phyloP scores from a whole-genome alignment of 23 tunicate species.

The Trididemnum miniatum region DNA sequence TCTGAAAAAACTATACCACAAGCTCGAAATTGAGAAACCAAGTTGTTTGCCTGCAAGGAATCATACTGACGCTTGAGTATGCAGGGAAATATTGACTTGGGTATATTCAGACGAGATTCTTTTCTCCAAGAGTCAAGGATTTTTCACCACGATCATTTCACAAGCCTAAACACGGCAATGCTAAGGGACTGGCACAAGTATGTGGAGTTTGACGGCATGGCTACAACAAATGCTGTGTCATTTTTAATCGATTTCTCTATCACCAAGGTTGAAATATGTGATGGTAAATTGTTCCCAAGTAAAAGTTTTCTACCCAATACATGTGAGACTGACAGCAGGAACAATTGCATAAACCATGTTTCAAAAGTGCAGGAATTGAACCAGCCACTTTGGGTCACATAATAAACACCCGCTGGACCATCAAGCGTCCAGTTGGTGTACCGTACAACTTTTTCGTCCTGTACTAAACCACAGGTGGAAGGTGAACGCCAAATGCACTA shows the following conservation, averaged over 20 bases:
- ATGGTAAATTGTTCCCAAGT: slow-evolving; percentile 23
- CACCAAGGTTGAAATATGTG: slow-evolving; percentile 19
- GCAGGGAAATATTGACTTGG: slow-evolving; percentile 9
- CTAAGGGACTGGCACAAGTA: slow-evolving; percentile 27
- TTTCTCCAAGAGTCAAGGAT: slow-evolving; percentile 27
- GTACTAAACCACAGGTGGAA: slow-evolving; percentile 35
- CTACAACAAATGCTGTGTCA: slow-evolving; percentile 1
- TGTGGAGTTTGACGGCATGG: slow-evolving; percentile 24
- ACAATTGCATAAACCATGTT: slow-evolving; percentile 7
- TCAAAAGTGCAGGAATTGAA: slow-evolving; percentile 27
- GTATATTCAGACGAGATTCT: slow-evolving; percentile 5
- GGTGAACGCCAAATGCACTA: background rate
- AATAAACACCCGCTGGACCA: slow-evolving; percentile 13
- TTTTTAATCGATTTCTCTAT: slow-evolving; percentile 16
- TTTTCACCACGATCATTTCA: slow-evolving; percentile 11
- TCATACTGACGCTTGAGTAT: slow-evolving; percentile 12
- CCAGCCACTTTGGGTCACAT: slow-evolving; percentile 23
- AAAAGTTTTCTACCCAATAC: background rate
- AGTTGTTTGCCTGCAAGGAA: background rate
- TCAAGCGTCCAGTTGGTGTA: slow-evolving; percentile 21
- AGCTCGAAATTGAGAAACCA: slow-evolving; percentile 17
- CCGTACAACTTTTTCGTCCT: slow-evolving; percentile 12
- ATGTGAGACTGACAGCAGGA: background rate
- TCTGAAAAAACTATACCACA: slow-evolving; percentile 12
- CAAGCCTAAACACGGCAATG: slow-evolving; percentile 34